These are phyloP conservation scores for Clanis bilineata DNA, from an alignment of 2,888 invertebrate species.

Conservation along the genomic window DNA sequence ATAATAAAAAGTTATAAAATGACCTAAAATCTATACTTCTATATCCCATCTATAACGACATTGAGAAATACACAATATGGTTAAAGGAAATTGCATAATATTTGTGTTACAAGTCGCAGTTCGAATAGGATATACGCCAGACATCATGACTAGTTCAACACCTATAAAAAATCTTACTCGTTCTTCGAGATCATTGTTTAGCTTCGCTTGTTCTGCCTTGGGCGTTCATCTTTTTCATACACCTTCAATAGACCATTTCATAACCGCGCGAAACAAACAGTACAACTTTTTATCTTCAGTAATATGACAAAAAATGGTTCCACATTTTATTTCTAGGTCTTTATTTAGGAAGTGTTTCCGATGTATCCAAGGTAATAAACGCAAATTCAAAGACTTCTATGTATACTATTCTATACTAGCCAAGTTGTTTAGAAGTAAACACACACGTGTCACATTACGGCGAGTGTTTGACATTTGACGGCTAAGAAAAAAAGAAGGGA, in stretches of 20 bases:
- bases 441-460: no score
- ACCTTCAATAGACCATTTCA: constrained; percentile 4
- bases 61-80: background rate
- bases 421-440: no score
- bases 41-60: no score
- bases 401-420: no score
- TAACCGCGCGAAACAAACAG: background rate
- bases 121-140: background rate
- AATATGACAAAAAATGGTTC: background rate
- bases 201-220: background rate
- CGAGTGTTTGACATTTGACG: no score
- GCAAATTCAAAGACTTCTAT: no score
- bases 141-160: background rate
- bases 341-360: constrained; percentile 19
- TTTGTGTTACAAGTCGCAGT: background rate
- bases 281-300: background rate
- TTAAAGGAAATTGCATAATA: background rate
- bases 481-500: no score
- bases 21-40: no score
- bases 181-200: background rate
- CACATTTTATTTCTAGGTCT: background rate
- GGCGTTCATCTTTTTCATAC: background rate
- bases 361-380: constrained; percentile 16
- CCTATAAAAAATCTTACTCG: background rate
- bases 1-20: no score